Base-by-base conservation (phyloP, 2,113 vertebrate genomes). In the Ophthalmolycus amberensis region DNA sequence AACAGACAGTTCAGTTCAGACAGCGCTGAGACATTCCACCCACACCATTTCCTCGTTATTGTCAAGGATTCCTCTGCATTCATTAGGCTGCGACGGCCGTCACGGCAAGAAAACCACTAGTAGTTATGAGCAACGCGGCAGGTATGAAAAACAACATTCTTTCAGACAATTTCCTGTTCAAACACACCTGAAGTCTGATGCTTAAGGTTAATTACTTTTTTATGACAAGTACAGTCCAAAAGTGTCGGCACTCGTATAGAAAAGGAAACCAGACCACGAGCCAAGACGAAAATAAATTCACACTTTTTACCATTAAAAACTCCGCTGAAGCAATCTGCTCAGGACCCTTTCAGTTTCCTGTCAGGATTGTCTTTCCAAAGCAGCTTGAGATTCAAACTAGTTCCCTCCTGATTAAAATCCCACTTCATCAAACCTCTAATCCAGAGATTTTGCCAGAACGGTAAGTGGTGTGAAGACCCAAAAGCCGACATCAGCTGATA, bases 61-160 rank as follows among this genome's bases (percentile, higher is more conserved):
- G 66, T 73, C 5, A 66, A 52, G 68, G 46, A 64, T 80, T 77
- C 75, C 42, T 79, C 63, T 58, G 68, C 44, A 71, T 38, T 77
- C 58, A 75, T 81, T 79, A 76, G 58, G 27, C 79, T 34, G 68
- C 50, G 37, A 63, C 16, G 48, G 56, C 56, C 40, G 34, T 9
- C 38, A 48, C 71, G 38, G 79, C 71, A 9, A 44, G 34, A 76
- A 6, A 68, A 71, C 52, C 54, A 37, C 38, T 4, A 8, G 54
- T 22, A 18, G 66, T 44, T 4, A 67, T 9, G 52, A 80, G 50
- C 27, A 42, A 38, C 15, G 27, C 7, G 2, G 38, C 73, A 54
- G 16, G 6, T 48, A 20, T 27, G 48, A 72, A 77, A 54, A 25
- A 3, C 3, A 0, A 64, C 20, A 62, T 34, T 3, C 9, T 20